Evolutionary conservation across 1,140 invertebrate genomes (phyloP).

Genomic region (Acromyrmex echinatior): DNA sequence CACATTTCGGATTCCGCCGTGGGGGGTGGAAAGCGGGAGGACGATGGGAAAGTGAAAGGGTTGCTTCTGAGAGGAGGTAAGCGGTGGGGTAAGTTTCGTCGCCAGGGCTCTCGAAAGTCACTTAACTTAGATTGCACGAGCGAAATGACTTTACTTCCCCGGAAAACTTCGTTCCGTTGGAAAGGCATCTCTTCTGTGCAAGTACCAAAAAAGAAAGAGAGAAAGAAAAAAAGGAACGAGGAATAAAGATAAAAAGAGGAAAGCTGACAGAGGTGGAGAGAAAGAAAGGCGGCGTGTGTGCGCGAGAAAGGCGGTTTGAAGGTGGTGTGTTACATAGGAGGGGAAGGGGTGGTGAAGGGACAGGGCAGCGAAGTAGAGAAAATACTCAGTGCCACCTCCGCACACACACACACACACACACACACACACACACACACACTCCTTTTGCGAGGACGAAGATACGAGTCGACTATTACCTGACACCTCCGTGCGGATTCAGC

Average conservation of each 20-base stretch:
- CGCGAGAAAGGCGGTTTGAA: conserved; percentile 20
- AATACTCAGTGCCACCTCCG: neutral
- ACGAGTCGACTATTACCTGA: conserved; percentile 60
- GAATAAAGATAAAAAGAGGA: conserved; percentile 10
- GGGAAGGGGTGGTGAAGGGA: neutral
- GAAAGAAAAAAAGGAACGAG: neutral
- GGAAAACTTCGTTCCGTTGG: conserved; percentile 81
- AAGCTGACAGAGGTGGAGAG: conserved; percentile 22
- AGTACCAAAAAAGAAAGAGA: conserved; percentile 66
- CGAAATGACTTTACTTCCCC: conserved; percentile 86
- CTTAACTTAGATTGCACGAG: conserved; percentile 87
- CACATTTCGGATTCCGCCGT: conserved; percentile 65
- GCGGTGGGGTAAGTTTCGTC: conserved; percentile 81
- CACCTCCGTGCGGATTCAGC: conserved; percentile 63
- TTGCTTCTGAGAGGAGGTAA: conserved; percentile 59
- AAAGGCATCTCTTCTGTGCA: conserved; percentile 70
- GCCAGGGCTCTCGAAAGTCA: conserved; percentile 85
- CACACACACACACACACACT: too few relatives aligned
- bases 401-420: neutral
- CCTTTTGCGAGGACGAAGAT: conserved; percentile 55
- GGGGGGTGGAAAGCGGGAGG: neutral
- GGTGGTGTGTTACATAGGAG: conserved; percentile 22
- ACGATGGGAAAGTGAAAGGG: conserved; percentile 62
- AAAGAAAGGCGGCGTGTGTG: conserved; percentile 40
- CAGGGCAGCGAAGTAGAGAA: neutral